Conservation (phyloP, 2,888 invertebrate species). For the Amphimallon solstitiale region DNA sequence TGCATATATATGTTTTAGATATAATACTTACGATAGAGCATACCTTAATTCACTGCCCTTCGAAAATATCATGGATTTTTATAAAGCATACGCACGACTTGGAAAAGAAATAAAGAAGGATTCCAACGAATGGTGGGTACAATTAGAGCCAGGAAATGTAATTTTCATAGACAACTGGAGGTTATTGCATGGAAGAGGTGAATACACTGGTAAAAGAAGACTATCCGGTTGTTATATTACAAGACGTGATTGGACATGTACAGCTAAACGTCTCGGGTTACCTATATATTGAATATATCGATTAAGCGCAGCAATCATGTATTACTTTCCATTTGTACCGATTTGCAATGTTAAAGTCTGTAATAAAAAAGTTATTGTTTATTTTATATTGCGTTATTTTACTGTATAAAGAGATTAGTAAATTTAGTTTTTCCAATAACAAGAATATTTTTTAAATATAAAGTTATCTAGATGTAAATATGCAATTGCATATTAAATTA, state of each 20-base stretch:
- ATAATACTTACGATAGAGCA: slow-evolving; percentile 80
- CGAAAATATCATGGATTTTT: slow-evolving; percentile 69
- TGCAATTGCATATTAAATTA: too few relatives aligned
- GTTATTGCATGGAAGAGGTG: slow-evolving; percentile 77
- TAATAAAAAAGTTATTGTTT: too few relatives aligned
- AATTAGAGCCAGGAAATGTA: slow-evolving; percentile 75
- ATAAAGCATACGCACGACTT: slow-evolving; percentile 68
- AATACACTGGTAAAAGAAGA: slow-evolving; percentile 73
- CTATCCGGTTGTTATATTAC: slow-evolving; percentile 79
- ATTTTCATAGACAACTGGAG: slow-evolving; percentile 84
- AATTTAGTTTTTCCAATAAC: too few relatives aligned
- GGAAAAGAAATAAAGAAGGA: slow-evolving; percentile 66
- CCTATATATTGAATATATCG: slow-evolving; percentile 24
- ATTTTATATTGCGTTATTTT: too few relatives aligned
- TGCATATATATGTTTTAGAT: slow-evolving; percentile 61
- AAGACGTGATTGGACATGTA: slow-evolving; percentile 75
- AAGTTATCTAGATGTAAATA: too few relatives aligned
- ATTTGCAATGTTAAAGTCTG: too few relatives aligned
- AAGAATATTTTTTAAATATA: too few relatives aligned
- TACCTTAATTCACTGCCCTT: slow-evolving; percentile 68
- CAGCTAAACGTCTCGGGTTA: slow-evolving; percentile 59
- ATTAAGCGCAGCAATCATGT: neutral
- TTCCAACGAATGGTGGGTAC: slow-evolving; percentile 69
- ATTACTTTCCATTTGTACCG: neutral
- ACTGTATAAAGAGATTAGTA: too few relatives aligned